Conservation (phyloP, 2,888 invertebrate species). For the Chymomyza fuscimana region DNA sequence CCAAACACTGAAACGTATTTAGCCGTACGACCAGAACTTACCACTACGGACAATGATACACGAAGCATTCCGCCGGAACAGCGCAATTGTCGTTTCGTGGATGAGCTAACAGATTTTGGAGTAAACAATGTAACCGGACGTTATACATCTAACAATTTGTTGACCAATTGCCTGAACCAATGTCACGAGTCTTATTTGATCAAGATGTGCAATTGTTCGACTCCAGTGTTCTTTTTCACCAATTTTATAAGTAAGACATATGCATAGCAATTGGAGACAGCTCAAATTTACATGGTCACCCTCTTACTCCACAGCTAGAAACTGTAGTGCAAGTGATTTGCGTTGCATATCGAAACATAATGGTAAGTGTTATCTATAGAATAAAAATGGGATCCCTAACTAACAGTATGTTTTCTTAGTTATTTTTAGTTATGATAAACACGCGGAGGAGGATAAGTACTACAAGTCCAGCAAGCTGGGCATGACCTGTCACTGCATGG, state of each 20-base stretch:
- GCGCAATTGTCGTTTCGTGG: slow-evolving; percentile 72
- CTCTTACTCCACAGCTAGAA: slow-evolving; percentile 34
- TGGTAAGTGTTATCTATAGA: slow-evolving; percentile 52
- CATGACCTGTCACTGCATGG: slow-evolving; percentile 76
- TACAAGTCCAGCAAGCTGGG: slow-evolving; percentile 70
- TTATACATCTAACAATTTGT: slow-evolving; percentile 50
- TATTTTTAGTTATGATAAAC: slow-evolving; percentile 74
- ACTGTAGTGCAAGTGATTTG: slow-evolving; percentile 63
- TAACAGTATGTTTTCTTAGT: slow-evolving; percentile 43
- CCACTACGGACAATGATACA: slow-evolving; percentile 65
- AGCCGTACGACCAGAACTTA: slow-evolving; percentile 71
- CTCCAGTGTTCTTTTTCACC: slow-evolving; percentile 69
- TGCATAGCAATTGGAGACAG: background rate
- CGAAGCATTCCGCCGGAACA: slow-evolving; percentile 55
- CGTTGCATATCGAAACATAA: slow-evolving; percentile 71
- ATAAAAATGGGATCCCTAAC: background rate
- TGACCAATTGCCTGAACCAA: slow-evolving; percentile 71
- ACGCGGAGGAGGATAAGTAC: slow-evolving; percentile 65
- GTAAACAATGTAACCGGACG: slow-evolving; percentile 44
- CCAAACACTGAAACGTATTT: slow-evolving; percentile 72
- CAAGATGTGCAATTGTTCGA: slow-evolving; percentile 74
- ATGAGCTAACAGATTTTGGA: slow-evolving; percentile 49
- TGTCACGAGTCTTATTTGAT: slow-evolving; percentile 76
- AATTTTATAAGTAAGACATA: slow-evolving; percentile 52
- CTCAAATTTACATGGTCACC: background rate